Conservation (phyloP, 2,888 invertebrate species). For the Thereva unica region DNA sequence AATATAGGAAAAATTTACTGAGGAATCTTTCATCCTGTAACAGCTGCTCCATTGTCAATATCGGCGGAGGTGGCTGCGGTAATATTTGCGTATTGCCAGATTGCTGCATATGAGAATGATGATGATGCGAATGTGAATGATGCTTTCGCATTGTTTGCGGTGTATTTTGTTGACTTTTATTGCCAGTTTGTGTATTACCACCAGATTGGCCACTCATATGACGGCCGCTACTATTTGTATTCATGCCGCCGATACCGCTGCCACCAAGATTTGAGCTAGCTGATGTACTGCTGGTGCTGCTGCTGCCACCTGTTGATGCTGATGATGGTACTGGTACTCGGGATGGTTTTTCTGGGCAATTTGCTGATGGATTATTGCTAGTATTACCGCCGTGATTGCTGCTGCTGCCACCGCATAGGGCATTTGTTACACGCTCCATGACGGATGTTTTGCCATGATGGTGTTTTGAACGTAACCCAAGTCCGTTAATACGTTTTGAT, state of each 20-base stretch:
- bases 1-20: slow-evolving; percentile 80
- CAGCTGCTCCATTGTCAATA: slow-evolving; percentile 73
- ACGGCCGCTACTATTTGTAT: not conserved
- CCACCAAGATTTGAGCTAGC: slow-evolving; percentile 21
- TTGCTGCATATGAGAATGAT: slow-evolving; percentile 53
- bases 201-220: slow-evolving; percentile 26
- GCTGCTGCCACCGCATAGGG: slow-evolving; percentile 73
- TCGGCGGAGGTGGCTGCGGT: slow-evolving; percentile 62
- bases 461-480: slow-evolving; percentile 69
- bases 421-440: slow-evolving; percentile 86
- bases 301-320: slow-evolving; percentile 36
- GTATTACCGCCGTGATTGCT: slow-evolving; percentile 53
- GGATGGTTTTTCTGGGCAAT: slow-evolving; percentile 61
- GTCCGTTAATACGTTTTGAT: slow-evolving; percentile 84
- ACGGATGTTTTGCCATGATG: slow-evolving; percentile 68
- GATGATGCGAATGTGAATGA: slow-evolving; percentile 54
- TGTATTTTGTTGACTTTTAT: slow-evolving; percentile 51
- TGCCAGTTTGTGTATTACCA: slow-evolving; percentile 37
- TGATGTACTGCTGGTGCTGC: not conserved
- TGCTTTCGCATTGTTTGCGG: slow-evolving; percentile 56
- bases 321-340: slow-evolving; percentile 50
- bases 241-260: slow-evolving; percentile 8
- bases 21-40: slow-evolving; percentile 85
- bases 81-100: slow-evolving; percentile 48
- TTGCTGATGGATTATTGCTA: slow-evolving; percentile 44